Evolutionary conservation across 2,797 vertebrate species (phyloP).

Genomic region (Labroides dimidiatus): DNA sequence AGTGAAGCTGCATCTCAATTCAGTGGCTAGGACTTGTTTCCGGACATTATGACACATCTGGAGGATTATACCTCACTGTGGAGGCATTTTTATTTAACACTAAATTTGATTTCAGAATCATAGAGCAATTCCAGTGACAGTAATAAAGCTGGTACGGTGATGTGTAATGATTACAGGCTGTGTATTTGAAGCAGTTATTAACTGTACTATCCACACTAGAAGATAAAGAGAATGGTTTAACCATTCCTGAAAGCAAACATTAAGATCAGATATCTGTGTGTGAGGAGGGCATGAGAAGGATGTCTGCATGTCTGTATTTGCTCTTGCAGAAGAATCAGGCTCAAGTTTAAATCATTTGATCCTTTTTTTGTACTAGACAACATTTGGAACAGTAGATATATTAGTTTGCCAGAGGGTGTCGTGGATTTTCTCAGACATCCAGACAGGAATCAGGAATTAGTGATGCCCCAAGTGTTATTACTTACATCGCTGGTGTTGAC

Average conservation of each 20-base stretch:
- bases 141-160: constrained; percentile 36
- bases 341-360: constrained; percentile 32
- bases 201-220: constrained; percentile 17
- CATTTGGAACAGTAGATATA: background rate
- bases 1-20: constrained; percentile 39
- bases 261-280: constrained; percentile 32
- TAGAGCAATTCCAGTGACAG: constrained; percentile 44
- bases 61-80: constrained; percentile 34
- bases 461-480: constrained; percentile 32
- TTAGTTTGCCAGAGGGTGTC: background rate
- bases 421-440: background rate
- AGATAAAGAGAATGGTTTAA: constrained; percentile 30
- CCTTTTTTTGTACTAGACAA: background rate
- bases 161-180: constrained; percentile 3
- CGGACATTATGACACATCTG: constrained; percentile 41
- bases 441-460: background rate
- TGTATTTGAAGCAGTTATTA: constrained; percentile 18
- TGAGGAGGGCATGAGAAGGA: background rate
- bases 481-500: constrained; percentile 98
- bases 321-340: constrained; percentile 11
- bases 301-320: background rate
- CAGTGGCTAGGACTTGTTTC: constrained; percentile 41
- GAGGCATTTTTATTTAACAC: constrained; percentile 34
- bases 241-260: constrained; percentile 19
- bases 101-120: constrained; percentile 49